These are phyloP conservation scores for Platanista minor DNA, from an alignment of 2,113 vertebrate species.

Conservation along the genomic window DNA sequence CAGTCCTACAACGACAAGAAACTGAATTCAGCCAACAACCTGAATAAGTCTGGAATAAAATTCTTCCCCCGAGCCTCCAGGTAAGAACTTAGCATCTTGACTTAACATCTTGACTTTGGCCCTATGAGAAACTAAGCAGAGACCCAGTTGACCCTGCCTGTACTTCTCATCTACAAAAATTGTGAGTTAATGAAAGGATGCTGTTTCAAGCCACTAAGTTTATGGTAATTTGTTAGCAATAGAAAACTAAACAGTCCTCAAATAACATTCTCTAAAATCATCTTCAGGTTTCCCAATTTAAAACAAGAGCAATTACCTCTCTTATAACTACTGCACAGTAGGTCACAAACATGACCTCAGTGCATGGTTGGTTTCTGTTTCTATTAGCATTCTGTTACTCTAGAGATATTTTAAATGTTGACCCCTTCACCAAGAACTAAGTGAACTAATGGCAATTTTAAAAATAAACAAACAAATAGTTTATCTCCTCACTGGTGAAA, in stretches of 20 bases:
- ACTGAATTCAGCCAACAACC: background rate
- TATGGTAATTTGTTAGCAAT: background rate
- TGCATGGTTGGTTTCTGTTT: conserved; percentile 40
- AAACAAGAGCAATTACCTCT: conserved; percentile 73
- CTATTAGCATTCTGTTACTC: conserved; percentile 51
- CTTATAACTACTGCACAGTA: background rate
- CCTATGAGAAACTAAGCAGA: background rate
- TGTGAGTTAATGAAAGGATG: background rate
- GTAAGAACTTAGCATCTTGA: background rate
- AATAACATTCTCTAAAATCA: conserved; percentile 79
- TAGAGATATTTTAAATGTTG: conserved; percentile 68
- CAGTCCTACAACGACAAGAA: background rate
- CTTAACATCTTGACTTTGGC: background rate
- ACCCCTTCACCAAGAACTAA: conserved; percentile 63
- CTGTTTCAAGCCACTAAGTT: background rate
- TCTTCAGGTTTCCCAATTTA: conserved; percentile 67
- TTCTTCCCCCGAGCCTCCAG: background rate
- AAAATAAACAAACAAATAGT: conserved; percentile 65
- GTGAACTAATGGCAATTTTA: conserved; percentile 74
- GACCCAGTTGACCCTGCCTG: background rate
- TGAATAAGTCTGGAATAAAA: background rate
- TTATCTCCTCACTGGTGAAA: conserved; percentile 70
- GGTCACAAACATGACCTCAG: conserved; percentile 68
- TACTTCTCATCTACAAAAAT: background rate
- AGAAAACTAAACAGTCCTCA: conserved; percentile 21